These are phyloP conservation scores for Atherinosoma microstoma DNA, from an alignment of 2,797 vertebrate genomes.

Conservation along the genomic window DNA sequence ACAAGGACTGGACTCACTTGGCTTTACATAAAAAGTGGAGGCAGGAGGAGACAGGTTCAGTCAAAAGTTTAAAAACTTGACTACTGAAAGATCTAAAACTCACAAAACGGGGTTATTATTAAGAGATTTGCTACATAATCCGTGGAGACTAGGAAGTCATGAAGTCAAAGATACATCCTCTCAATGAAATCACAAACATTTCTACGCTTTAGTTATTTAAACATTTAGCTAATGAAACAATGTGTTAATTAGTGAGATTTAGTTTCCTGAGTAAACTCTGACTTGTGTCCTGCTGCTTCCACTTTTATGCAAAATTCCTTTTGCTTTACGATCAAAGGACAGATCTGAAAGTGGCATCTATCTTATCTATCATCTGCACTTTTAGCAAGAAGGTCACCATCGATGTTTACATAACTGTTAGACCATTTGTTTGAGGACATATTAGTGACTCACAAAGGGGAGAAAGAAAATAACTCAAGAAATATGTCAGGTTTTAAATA, in stretches of 20 bases:
- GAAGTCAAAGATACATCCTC: neutral
- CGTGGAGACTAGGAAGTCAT: neutral
- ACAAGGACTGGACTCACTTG: neutral
- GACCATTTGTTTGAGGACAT: neutral
- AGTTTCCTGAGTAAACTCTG: neutral
- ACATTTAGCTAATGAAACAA: neutral
- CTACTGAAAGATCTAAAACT: neutral
- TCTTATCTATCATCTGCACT: constrained; percentile 5
- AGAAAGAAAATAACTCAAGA: neutral
- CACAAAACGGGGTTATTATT: neutral
- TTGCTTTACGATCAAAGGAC: neutral
- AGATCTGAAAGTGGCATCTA: constrained; percentile 5
- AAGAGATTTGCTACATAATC: neutral
- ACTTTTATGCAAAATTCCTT: constrained; percentile 2
- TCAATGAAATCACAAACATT: neutral
- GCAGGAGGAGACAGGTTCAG: neutral
- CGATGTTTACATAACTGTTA: neutral
- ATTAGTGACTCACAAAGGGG: neutral
- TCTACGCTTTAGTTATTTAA: neutral
- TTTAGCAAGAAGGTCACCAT: neutral
- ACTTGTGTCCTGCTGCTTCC: neutral
- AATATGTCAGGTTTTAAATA: neutral
- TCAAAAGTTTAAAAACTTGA: neutral
- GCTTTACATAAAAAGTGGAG: neutral
- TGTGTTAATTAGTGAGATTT: neutral